Conservation (phyloP, 2,797 vertebrate genomes). For the Coregonus suidteri region DNA sequence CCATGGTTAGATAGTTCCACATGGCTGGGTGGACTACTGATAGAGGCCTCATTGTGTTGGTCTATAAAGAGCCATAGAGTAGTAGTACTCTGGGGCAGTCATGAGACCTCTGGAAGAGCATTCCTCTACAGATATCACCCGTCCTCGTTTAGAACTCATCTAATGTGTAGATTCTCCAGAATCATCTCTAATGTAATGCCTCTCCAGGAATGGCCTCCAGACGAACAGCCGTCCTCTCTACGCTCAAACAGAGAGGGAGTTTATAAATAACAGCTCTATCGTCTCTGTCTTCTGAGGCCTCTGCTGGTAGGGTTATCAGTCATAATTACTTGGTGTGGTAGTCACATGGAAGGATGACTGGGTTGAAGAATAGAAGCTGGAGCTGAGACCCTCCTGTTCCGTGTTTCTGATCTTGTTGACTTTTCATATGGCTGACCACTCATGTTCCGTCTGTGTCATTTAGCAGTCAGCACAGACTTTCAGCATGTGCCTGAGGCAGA, state of each 20-base stretch:
- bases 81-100: constrained; percentile 64
- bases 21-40: constrained; percentile 72
- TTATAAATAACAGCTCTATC: not conserved
- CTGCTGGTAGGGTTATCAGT: not conserved
- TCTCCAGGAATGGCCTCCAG: not conserved
- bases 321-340: not conserved
- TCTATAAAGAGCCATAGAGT: constrained; percentile 63
- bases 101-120: constrained; percentile 69
- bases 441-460: not conserved
- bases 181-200: constrained; percentile 32
- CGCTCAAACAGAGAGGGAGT: constrained; percentile 28
- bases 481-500: constrained; percentile 34
- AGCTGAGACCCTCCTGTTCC: not conserved
- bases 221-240: not conserved
- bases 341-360: not conserved
- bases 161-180: constrained; percentile 16
- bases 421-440: not conserved
- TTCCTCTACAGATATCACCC: constrained; percentile 55
- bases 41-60: constrained; percentile 76
- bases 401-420: not conserved
- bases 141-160: constrained; percentile 21
- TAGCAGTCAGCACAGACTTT: constrained; percentile 13
- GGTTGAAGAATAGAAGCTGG: not conserved
- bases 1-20: constrained; percentile 70
- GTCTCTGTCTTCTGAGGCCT: not conserved